These are phyloP conservation scores for Platalea minor DNA, from an alignment of 2,797 vertebrate genomes.

Conservation along the genomic window DNA sequence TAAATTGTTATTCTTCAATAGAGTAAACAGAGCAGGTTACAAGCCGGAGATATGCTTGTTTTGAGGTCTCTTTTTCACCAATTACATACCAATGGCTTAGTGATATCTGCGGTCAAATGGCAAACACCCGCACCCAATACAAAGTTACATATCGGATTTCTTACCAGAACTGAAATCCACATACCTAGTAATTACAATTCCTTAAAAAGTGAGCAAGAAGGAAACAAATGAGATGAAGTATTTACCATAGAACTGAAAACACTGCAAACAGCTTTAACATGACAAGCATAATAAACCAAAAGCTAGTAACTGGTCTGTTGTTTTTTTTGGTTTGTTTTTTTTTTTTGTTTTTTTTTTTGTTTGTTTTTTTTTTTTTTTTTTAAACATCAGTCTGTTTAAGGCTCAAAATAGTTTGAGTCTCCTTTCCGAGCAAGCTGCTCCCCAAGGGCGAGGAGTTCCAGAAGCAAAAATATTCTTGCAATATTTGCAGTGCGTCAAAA, in stretches of 20 bases:
- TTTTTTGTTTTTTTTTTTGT: too few relatives aligned
- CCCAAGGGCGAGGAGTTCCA: neutral
- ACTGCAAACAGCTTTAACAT: neutral
- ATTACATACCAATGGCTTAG: fast-evolving
- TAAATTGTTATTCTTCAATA: neutral
- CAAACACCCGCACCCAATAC: neutral
- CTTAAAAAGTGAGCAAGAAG: neutral
- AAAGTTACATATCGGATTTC: neutral
- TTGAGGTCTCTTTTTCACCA: neutral
- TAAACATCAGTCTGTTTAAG: neutral
- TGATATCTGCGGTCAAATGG: neutral
- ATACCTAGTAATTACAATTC: neutral
- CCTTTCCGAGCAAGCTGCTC: neutral
- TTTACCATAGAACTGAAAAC: neutral
- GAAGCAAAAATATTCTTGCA: neutral
- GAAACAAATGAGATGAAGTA: neutral
- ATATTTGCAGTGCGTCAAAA: neutral
- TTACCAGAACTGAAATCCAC: neutral
- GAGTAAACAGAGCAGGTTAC: neutral
- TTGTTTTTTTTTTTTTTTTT: neutral
- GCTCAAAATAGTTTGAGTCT: neutral
- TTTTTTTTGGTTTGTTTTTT: neutral
- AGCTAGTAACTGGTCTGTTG: neutral
- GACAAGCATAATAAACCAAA: neutral
- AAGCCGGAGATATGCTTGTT: neutral